Percentiles rank a stretch among this genome's conserved stretches.
These are phyloP conservation scores for Dendronephthya gigantea DNA, from an alignment of 64 coral and sea anemone genomes.

Conservation along the genomic window DNA sequence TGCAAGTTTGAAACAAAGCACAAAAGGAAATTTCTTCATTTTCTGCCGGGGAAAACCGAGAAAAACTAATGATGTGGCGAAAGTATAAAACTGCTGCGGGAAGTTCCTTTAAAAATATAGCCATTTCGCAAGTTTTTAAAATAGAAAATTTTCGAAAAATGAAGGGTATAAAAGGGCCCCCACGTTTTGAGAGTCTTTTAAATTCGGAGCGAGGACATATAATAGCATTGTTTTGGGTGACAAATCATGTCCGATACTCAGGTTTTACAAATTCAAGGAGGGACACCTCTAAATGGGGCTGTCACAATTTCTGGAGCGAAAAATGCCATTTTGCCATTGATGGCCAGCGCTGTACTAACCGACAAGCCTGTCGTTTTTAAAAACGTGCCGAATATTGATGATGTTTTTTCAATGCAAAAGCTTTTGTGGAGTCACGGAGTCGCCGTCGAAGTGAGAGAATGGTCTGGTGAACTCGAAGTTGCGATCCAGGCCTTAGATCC, in stretches of 20 bases:
- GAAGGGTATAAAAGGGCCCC: background rate
- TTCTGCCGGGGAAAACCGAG: background rate
- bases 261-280: constrained; percentile 13
- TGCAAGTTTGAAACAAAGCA: background rate
- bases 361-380: constrained; percentile 1
- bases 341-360: constrained; percentile 40
- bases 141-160: too few species aligned
- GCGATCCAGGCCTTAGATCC: background rate
- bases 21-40: background rate
- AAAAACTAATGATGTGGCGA: background rate
- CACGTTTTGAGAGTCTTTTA: background rate
- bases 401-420: constrained; percentile 31
- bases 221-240: background rate
- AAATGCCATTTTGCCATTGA: constrained; percentile 50
- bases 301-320: constrained; percentile 48
- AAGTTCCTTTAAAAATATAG: background rate
- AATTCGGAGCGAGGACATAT: background rate
- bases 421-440: constrained; percentile 28
- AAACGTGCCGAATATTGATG: constrained; percentile 36
- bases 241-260: too few species aligned
- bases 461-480: background rate
- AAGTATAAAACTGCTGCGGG: background rate
- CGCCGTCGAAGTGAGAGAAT: background rate
- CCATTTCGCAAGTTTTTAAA: too few species aligned
- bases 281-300: constrained; percentile 18